phyloP scores from a whole-genome alignment of 2,113 vertebrate species.

The human (Homo sapiens) region DNA sequence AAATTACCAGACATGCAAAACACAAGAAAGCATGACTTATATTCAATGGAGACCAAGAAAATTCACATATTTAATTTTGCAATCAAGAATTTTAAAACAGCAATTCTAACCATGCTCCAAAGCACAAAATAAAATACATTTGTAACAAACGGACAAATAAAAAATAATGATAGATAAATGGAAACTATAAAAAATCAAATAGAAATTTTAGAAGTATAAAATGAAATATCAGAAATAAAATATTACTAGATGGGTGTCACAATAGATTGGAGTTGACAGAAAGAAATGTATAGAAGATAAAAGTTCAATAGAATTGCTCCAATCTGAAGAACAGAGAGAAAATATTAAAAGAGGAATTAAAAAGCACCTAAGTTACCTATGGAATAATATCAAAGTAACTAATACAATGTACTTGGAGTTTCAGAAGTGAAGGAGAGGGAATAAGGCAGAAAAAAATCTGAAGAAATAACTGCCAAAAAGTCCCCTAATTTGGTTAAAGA shows the following conservation, averaged over 20 bases:
- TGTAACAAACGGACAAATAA: not conserved
- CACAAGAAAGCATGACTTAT: not conserved
- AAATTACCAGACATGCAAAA: not conserved
- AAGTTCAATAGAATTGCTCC: not conserved
- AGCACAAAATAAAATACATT: not conserved
- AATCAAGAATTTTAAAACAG: conserved; percentile 1
- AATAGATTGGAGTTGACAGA: not conserved
- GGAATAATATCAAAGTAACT: not conserved
- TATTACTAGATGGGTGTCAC: not conserved
- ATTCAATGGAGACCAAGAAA: not conserved
- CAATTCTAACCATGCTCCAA: not conserved
- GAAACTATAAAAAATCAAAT: not conserved
- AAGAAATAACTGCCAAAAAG: not conserved
- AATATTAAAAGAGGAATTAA: conserved; percentile 11
- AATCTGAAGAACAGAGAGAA: not conserved
- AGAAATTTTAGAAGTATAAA: not conserved
- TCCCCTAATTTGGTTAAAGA: not conserved
- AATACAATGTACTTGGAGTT: not conserved
- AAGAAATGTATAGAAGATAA: not conserved
- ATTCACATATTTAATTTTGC: not conserved
- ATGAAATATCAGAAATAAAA: not conserved
- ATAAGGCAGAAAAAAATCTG: not conserved
- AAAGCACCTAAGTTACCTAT: not conserved
- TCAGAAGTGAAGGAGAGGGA: not conserved
- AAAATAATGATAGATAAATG: not conserved